These are phyloP conservation scores for Paratilapia polleni DNA, from an alignment of 2,113 vertebrate species.

Conservation along the genomic window DNA sequence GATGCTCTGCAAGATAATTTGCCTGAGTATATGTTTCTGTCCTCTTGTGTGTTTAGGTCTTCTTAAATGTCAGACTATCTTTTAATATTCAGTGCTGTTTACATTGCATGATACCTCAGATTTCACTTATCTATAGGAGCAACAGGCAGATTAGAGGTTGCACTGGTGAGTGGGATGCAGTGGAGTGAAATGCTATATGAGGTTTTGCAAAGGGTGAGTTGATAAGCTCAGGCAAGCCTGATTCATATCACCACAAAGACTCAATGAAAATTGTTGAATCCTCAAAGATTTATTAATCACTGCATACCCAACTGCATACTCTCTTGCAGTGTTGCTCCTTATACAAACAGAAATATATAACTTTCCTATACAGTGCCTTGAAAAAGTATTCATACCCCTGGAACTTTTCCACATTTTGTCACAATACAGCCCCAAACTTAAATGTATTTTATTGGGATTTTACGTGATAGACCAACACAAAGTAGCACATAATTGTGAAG, in stretches of 20 bases:
- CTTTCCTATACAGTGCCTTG: not conserved
- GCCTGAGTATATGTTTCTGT: not conserved
- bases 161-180: not conserved
- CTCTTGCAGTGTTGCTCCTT: not conserved
- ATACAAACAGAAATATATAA: not conserved
- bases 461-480: too few relatives aligned
- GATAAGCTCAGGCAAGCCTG: constrained; percentile 2
- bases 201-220: constrained; percentile 14
- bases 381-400: too few relatives aligned
- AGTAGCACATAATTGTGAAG: too few relatives aligned
- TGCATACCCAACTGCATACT: not conserved
- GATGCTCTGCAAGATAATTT: not conserved
- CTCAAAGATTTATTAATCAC: not conserved
- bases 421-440: too few relatives aligned
- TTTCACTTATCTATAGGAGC: constrained; percentile 22
- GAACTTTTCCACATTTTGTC: too few relatives aligned
- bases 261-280: not conserved
- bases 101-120: constrained; percentile 20
- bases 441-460: too few relatives aligned
- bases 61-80: not conserved
- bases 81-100: constrained; percentile 37
- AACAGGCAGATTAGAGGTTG: constrained; percentile 51
- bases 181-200: not conserved
- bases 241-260: constrained; percentile 13
- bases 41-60: not conserved